These are phyloP conservation scores for Octodon degus DNA, from an alignment of 2,113 vertebrate species.

Conservation along the genomic window DNA sequence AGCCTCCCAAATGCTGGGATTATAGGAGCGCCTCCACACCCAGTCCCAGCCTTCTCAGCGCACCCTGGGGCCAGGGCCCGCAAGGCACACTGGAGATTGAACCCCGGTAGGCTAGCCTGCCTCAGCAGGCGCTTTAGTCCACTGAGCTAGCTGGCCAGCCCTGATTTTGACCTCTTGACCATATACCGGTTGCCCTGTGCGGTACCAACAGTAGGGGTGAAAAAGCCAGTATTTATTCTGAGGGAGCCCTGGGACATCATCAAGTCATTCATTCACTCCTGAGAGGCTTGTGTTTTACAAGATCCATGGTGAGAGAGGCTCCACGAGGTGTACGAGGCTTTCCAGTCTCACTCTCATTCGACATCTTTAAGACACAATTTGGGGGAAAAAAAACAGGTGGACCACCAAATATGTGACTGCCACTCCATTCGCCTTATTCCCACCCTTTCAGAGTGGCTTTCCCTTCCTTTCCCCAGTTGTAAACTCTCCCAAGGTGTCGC, in stretches of 20 bases:
- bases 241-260: conserved; percentile 46
- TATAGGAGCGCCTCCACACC: too few relatives aligned
- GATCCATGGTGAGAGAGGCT: neutral
- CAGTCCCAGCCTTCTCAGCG: too few relatives aligned
- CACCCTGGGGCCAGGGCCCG: too few relatives aligned
- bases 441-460: conserved; percentile 50
- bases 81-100: too few relatives aligned
- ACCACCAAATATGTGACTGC: neutral
- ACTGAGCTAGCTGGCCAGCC: too few relatives aligned
- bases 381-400: conserved; percentile 4
- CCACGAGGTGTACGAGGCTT: neutral
- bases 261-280: conserved; percentile 49
- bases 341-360: neutral
- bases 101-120: too few relatives aligned
- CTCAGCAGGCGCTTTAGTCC: too few relatives aligned
- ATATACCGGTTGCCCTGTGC: neutral
- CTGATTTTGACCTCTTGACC: neutral
- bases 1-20: too few relatives aligned
- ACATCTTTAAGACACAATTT: conserved; percentile 21
- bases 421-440: conserved; percentile 27
- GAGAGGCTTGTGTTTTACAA: conserved; percentile 66
- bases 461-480: conserved; percentile 1
- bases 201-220: neutral
- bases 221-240: conserved; percentile 70
- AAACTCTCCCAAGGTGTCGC: conserved; percentile 14